Conservation (phyloP, 2,113 vertebrate species). For the Gila orcuttii region DNA sequence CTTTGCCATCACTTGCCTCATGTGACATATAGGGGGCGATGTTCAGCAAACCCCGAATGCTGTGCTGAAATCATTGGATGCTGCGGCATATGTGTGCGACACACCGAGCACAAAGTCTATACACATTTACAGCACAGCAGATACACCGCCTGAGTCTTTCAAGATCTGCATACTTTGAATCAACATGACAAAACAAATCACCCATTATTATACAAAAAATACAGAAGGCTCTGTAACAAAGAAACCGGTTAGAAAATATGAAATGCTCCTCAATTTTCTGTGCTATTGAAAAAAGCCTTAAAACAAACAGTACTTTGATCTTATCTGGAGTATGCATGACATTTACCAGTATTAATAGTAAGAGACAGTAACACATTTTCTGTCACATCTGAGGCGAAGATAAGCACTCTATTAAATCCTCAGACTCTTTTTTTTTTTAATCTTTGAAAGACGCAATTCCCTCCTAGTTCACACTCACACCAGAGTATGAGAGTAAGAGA, state of each 20-base stretch:
- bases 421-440: neutral
- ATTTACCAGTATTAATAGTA: neutral
- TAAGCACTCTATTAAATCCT: neutral
- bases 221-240: neutral
- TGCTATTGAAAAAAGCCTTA: neutral
- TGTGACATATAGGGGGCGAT: conserved; percentile 53
- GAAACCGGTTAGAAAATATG: neutral
- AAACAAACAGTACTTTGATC: neutral
- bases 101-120: neutral
- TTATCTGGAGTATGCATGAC: neutral
- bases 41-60: conserved; percentile 5
- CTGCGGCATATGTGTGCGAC: neutral
- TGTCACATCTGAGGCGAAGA: conserved; percentile 38
- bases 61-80: neutral
- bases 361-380: conserved; percentile 27
- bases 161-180: neutral
- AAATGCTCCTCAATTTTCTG: neutral
- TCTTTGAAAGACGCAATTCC: conserved; percentile 55
- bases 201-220: neutral
- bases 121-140: neutral
- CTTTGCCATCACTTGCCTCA: neutral
- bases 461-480: conserved; percentile 60
- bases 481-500: conserved; percentile 58
- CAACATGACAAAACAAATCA: conserved; percentile 1
- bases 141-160: neutral